Base-by-base conservation (phyloP, 2,888 invertebrate species). In the Melanargia galathea region DNA sequence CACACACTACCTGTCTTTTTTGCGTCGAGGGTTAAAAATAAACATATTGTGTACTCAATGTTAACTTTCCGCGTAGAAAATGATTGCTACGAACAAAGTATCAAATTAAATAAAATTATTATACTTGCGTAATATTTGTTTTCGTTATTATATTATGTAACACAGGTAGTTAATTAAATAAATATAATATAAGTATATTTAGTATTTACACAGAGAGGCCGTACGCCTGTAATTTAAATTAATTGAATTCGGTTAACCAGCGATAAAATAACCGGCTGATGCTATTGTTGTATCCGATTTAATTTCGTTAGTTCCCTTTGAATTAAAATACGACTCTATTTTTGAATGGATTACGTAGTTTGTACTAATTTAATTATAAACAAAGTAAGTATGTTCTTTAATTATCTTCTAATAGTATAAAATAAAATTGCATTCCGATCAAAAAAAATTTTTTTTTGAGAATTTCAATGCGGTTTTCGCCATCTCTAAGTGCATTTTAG, bases 161-260 rank as follows among this genome's bases (percentile, higher is more conserved):
- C 6, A 20, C 20, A 20, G 52, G 35, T 52, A 33, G 20, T 51
- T 51, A 52, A 52, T 52, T 52, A 33, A 52, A 20, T 52, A 52
- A 35, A 52, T 52, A 52, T 35, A n/a, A n/a, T n/a, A n/a, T n/a
- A n/a, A n/a, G n/a, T n/a, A n/a, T n/a, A n/a, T n/a, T n/a, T n/a
- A n/a, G n/a, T n/a, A 52, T 52, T 35, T 52, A 20, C 52, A 35
- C 35, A 13, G 20, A 5, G 11, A 11, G 20, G 11, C 45, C 22
- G 30, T 33, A 8, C 16, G 33, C 11, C 16, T 52, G 52, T 52
- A 52, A 52, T 52, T 52, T 35, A 52, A 52, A 35, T 52, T 52
- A 52, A 52, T 52, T 52, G 35, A 52, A 52, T 52, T 52, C 7
- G 52, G 52, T 52, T 52, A 35, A 52, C 52, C 52, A 20, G 52